Evolutionary conservation across 2,797 vertebrate genomes (phyloP).

Genomic region (Mastacembelus armatus): DNA sequence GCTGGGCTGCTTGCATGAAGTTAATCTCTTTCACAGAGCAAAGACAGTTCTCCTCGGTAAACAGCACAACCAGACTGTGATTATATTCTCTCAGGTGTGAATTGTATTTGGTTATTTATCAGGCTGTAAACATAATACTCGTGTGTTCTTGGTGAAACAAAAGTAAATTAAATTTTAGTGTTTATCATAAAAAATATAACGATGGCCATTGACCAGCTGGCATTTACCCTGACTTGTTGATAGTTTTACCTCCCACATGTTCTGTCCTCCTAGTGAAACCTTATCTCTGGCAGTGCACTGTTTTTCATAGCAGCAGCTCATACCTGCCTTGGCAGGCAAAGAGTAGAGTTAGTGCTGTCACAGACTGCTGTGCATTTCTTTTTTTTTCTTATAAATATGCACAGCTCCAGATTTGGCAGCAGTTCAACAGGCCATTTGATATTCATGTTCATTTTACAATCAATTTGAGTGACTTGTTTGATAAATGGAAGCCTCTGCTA

Average conservation of each 20-base stretch:
- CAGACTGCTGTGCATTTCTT: too few species aligned
- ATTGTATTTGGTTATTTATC: neutral
- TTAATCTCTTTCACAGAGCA: conserved; percentile 51
- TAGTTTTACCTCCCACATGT: neutral
- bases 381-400: conserved; percentile 7
- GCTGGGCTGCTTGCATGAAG: conserved; percentile 12
- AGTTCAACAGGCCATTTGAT: conserved; percentile 15
- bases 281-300: neutral
- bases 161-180: too few species aligned
- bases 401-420: conserved; percentile 19
- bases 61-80: neutral
- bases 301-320: neutral
- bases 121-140: too few species aligned
- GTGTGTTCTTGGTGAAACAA: too few species aligned
- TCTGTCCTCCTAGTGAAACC: neutral
- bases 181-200: too few species aligned
- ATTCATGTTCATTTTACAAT: conserved; percentile 17
- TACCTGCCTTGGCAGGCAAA: neutral
- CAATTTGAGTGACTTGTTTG: conserved; percentile 17
- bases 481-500: conserved; percentile 16
- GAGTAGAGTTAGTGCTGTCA: neutral
- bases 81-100: conserved; percentile 4
- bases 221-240: too few species aligned
- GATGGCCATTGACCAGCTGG: too few species aligned
- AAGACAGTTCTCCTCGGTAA: conserved; percentile 9